phyloP scores from a whole-genome alignment of 2,113 vertebrate genomes.

The Chloropsis cyanopogon region DNA sequence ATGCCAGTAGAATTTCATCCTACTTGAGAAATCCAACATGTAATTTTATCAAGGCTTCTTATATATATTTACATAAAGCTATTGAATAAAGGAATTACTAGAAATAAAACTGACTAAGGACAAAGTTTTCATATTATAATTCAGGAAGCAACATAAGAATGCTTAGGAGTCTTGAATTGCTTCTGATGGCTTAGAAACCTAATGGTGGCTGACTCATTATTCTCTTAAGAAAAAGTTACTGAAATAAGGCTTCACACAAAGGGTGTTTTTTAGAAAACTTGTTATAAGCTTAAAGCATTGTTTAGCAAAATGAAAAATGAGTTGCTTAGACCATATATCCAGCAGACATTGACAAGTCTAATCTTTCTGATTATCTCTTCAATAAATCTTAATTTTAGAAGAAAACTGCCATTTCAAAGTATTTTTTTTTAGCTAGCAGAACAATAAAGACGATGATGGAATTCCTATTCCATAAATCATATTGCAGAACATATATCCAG shows the following conservation, averaged over 20 bases:
- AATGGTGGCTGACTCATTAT: neutral
- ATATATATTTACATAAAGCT: neutral
- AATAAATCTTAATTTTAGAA: slow-evolving; percentile 59
- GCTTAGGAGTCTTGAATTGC: neutral
- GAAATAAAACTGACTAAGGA: neutral
- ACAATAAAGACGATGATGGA: slow-evolving; percentile 8
- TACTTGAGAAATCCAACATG: neutral
- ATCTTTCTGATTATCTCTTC: slow-evolving; percentile 49
- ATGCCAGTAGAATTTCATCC: neutral
- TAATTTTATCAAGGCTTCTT: neutral
- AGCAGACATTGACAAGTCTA: slow-evolving; percentile 21
- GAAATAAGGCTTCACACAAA: neutral
- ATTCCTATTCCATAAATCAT: slow-evolving; percentile 50
- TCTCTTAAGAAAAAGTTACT: neutral
- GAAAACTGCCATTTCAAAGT: neutral
- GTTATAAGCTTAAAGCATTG: neutral
- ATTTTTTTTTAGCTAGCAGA: neutral
- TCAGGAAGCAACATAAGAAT: neutral
- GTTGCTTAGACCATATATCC: neutral
- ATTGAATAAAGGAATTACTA: neutral
- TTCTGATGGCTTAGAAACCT: neutral
- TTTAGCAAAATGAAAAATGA: slow-evolving; percentile 29
- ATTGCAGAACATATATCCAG: neutral
- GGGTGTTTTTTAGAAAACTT: neutral
- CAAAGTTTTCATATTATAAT: neutral